Evolutionary conservation across 2,888 invertebrate genomes (phyloP).

Genomic region (Emesis furor): DNA sequence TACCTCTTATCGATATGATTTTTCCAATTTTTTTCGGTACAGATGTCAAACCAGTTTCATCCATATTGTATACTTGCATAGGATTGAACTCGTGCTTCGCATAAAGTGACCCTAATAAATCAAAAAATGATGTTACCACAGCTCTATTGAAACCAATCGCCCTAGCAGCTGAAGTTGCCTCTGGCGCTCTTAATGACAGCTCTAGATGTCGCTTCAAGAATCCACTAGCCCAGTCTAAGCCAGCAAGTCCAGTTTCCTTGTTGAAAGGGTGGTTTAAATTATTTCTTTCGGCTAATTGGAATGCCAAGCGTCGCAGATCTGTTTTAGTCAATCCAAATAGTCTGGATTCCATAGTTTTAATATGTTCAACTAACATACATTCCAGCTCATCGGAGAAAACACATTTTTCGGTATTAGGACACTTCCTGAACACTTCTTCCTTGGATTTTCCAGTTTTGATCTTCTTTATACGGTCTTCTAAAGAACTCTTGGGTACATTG

Average conservation of each 20-base stretch:
- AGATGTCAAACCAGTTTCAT: slow-evolving; percentile 26
- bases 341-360: slow-evolving; percentile 23
- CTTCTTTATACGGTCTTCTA: slow-evolving; percentile 31
- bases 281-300: slow-evolving; percentile 36
- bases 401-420: slow-evolving; percentile 26
- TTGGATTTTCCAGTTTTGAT: slow-evolving; percentile 9
- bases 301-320: slow-evolving; percentile 2
- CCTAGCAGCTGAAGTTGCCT: slow-evolving; percentile 54
- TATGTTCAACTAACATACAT: slow-evolving; percentile 23
- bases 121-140: slow-evolving; percentile 43
- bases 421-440: slow-evolving; percentile 18
- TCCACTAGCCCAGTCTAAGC: slow-evolving; percentile 47
- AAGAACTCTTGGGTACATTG: slow-evolving; percentile 29
- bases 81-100: slow-evolving; percentile 34
- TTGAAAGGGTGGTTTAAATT: slow-evolving; percentile 20
- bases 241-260: slow-evolving; percentile 43
- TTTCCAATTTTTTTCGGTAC: slow-evolving; percentile 20
- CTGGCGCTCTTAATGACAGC: slow-evolving; percentile 42
- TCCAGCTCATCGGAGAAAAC: slow-evolving; percentile 12
- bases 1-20: background rate
- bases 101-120: slow-evolving; percentile 23
- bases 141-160: slow-evolving; percentile 52
- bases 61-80: slow-evolving; percentile 13
- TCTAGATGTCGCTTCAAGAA: slow-evolving; percentile 35
- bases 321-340: slow-evolving; percentile 18